These are phyloP conservation scores for Scortum barcoo DNA, from an alignment of 2,113 vertebrate species.

Conservation along the genomic window DNA sequence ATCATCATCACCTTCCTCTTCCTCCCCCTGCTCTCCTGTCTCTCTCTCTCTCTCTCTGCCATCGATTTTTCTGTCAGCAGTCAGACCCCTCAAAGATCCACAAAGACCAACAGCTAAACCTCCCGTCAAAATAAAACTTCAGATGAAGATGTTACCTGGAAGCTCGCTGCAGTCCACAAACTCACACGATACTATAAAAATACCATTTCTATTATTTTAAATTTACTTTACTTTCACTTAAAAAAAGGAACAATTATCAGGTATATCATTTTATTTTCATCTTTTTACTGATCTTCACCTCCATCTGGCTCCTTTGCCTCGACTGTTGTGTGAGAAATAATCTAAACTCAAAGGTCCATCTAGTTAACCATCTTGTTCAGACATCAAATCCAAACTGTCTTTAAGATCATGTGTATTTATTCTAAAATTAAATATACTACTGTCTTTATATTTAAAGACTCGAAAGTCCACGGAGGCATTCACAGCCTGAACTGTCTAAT, in stretches of 20 bases:
- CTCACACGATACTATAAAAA: too few relatives aligned
- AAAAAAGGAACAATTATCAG: not conserved
- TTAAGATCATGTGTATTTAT: too few relatives aligned
- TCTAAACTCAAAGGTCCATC: too few relatives aligned
- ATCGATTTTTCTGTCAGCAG: conserved; percentile 35
- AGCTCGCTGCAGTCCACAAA: not conserved
- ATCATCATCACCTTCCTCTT: not conserved
- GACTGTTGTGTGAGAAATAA: too few relatives aligned
- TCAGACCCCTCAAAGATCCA: conserved; percentile 23
- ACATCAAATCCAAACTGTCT: too few relatives aligned
- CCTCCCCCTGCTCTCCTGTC: not conserved
- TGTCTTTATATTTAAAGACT: too few relatives aligned
- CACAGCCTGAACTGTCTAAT: too few relatives aligned
- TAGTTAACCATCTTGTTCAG: too few relatives aligned
- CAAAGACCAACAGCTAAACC: conserved; percentile 21
- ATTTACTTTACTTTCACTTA: too few relatives aligned
- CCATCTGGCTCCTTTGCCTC: not conserved
- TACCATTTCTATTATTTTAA: not conserved
- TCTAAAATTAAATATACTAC: too few relatives aligned
- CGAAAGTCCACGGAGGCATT: too few relatives aligned
- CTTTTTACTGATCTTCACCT: conserved; percentile 7
- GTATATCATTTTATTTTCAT: not conserved
- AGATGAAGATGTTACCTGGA: not conserved
- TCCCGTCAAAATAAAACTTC: not conserved
- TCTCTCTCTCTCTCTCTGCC: not conserved